Conservation (phyloP, 2,888 invertebrate genomes). For the Micoletzkya japonica region DNA sequence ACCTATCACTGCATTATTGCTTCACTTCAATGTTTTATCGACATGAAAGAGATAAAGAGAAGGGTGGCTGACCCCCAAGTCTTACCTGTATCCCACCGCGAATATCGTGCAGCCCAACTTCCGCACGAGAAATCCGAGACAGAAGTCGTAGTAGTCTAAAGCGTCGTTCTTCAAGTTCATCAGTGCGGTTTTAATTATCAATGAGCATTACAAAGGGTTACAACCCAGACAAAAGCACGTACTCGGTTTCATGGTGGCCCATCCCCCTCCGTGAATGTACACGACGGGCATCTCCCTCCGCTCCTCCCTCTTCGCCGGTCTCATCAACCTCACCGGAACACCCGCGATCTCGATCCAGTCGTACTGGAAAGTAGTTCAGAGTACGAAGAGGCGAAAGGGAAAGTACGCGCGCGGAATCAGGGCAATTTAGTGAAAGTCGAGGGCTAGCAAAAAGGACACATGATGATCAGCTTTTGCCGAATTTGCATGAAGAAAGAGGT, state of each 20-base stretch:
- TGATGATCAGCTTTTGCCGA: not conserved
- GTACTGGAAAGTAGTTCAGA: constrained; percentile 13
- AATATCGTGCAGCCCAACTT: constrained; percentile 24
- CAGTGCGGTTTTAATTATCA: not conserved
- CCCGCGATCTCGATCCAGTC: constrained; percentile 8
- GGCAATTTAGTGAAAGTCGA: not conserved
- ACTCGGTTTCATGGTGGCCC: constrained; percentile 52
- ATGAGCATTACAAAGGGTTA: constrained; percentile 33
- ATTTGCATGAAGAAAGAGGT: not conserved
- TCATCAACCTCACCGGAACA: not conserved
- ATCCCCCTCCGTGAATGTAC: constrained; percentile 61
- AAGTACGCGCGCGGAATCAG: not conserved
- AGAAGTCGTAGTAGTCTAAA: constrained; percentile 27
- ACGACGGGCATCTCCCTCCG: constrained; percentile 40
- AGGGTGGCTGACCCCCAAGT: not conserved
- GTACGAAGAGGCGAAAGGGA: not conserved
- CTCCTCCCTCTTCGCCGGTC: not conserved
- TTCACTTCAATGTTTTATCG: not conserved
- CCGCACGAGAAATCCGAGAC: constrained; percentile 10
- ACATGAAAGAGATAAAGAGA: not conserved
- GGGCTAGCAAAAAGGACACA: not conserved
- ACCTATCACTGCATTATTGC: too few relatives aligned
- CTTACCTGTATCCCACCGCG: constrained; percentile 26
- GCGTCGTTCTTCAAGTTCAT: not conserved
- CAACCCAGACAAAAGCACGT: constrained; percentile 13